Evolutionary conservation across 2,113 vertebrate species (phyloP), one percentile per base, ranked within the genome.

Genomic region (Corythoichthys haematopterus): DNA sequence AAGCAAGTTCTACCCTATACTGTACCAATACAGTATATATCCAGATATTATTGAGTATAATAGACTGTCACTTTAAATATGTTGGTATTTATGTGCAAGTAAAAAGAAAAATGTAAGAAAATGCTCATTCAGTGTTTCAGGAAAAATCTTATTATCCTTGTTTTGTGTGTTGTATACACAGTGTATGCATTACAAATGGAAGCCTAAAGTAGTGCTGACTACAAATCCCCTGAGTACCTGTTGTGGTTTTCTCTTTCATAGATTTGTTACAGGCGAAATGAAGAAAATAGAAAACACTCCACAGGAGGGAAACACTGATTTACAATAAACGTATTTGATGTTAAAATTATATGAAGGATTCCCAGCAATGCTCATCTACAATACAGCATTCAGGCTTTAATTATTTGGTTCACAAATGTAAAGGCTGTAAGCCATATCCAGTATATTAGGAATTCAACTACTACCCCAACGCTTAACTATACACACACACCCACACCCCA

Each of bases 391-490:
- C 38, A n/a, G 66, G 79, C 71, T 55, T 76, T 84, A 72, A 83
- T 87, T 82, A 85, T 82, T 69, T 71, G 80, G 67, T 81, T 84
- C 74, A 87, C 72, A 77, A 84, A 84, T 72, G 71, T 71, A 55
- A 68, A 47, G 64, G 70, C 76, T 75, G 51, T 72, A 46, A 76
- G 78, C 78, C 4, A 48, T 28, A 28, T 28, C 20, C 20, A 28
- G 20, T 36, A 74, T n/a, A 62, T 68, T 40, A 57, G 51, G n/a
- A 16, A 70, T 64, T 62, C 57, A 72, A 75, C 47, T 14, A 50
- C 47, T 14, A 15, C 2, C 43, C 43, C 20, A 28, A 28, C 20
- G 20, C 20, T 28, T 28, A 28, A 28, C 20, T 28, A 28, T 28
- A 28, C 20, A 28, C 20, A 28, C 20, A 28, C 20, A 28, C 20